Conservation (phyloP, 1,140 invertebrate genomes). For the Drosophila mayri region DNA sequence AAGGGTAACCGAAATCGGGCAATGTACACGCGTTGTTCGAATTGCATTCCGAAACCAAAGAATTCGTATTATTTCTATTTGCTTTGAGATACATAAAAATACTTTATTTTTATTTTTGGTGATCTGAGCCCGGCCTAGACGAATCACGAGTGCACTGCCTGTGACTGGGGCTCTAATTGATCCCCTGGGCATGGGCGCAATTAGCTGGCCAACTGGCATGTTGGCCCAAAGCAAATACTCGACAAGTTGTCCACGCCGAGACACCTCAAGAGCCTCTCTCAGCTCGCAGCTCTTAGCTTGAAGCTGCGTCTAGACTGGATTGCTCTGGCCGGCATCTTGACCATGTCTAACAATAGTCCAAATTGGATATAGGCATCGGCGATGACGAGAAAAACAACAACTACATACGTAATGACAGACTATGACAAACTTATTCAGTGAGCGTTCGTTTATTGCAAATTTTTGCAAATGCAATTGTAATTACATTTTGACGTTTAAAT, state of each 20-base stretch:
- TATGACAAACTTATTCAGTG: conserved; percentile 32
- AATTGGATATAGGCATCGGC: conserved; percentile 62
- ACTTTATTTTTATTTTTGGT: background rate
- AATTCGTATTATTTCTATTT: conserved; percentile 21
- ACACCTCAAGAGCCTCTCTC: conserved; percentile 51
- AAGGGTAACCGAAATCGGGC: conserved; percentile 68
- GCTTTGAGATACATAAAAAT: background rate
- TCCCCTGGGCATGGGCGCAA: conserved; percentile 76
- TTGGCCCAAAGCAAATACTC: conserved; percentile 52
- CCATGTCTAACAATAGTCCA: conserved; percentile 73
- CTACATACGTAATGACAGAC: conserved; percentile 2
- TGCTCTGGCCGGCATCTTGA: conserved; percentile 40
- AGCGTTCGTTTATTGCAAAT: conserved; percentile 52
- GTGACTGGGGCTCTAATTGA: conserved; percentile 59
- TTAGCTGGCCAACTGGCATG: conserved; percentile 59
- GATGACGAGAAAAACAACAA: conserved; percentile 21
- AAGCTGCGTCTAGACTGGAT: conserved; percentile 48
- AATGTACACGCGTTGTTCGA: conserved; percentile 56
- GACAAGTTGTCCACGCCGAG: conserved; percentile 26
- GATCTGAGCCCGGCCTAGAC: conserved; percentile 31
- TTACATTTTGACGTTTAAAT: conserved; percentile 11
- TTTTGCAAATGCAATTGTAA: conserved; percentile 74
- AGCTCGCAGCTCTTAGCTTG: conserved; percentile 32
- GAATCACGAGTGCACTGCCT: conserved; percentile 42
- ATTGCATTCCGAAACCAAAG: conserved; percentile 54